Evolutionary conservation across 1,140 invertebrate genomes (phyloP).

Genomic region (Dufourea novaeangliae): DNA sequence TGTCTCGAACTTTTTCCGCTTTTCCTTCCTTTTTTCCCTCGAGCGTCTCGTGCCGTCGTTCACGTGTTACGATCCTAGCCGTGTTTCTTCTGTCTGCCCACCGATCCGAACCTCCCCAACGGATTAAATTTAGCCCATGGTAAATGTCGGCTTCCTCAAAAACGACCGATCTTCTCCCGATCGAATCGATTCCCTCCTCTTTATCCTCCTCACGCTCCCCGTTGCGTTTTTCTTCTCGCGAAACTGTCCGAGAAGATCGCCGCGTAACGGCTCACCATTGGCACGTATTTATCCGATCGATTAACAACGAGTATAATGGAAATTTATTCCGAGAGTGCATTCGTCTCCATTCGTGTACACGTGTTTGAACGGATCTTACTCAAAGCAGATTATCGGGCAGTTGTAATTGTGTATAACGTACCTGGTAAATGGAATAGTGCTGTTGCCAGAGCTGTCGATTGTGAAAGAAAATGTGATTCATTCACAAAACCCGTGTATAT

Average conservation of each 20-base stretch:
- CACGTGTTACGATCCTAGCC: background rate
- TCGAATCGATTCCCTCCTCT: background rate
- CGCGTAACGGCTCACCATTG: background rate
- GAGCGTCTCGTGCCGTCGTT: background rate
- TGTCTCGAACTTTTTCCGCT: constrained; percentile 39
- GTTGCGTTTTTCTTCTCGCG: background rate
- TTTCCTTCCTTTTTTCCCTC: constrained; percentile 33
- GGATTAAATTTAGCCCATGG: constrained; percentile 24
- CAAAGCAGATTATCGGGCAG: too few species aligned
- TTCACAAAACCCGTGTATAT: too few species aligned
- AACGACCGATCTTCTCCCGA: background rate
- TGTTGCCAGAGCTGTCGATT: too few species aligned
- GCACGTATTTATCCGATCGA: background rate
- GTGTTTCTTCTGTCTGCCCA: constrained; percentile 9
- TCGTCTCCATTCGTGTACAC: background rate
- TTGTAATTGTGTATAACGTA: too few species aligned
- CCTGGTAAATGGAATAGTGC: too few species aligned
- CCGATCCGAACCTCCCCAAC: background rate
- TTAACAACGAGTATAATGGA: background rate
- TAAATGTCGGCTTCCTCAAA: background rate
- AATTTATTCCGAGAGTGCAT: background rate
- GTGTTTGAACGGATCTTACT: background rate
- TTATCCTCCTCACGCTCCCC: background rate
- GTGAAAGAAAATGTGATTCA: too few species aligned
- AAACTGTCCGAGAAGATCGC: background rate